These are phyloP conservation scores for Helicorthomorpha holstii DNA, from an alignment of 1,140 invertebrate genomes.

Conservation along the genomic window DNA sequence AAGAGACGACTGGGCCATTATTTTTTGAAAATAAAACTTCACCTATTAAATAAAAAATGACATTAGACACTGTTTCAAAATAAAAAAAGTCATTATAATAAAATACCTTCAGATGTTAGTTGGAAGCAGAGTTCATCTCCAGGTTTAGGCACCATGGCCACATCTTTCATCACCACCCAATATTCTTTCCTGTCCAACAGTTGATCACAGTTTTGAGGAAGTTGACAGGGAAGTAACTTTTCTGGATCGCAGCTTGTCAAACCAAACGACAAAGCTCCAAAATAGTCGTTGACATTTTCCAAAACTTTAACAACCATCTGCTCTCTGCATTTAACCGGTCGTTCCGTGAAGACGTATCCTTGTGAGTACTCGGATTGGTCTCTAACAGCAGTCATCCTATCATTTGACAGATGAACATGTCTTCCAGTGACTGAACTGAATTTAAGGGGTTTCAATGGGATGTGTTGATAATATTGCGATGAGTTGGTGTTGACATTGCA, in stretches of 20 bases:
- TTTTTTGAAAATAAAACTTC: conserved; percentile 82
- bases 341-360: conserved; percentile 79
- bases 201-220: conserved; percentile 85
- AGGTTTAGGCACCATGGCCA: conserved; percentile 57
- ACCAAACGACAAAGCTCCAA: conserved; percentile 75
- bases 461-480: no score
- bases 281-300: conserved; percentile 14
- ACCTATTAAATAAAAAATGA: conserved; percentile 29
- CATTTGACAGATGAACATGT: conserved; percentile 63
- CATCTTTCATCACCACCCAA: conserved; percentile 90
- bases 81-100: neutral
- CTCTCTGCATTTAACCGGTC: conserved; percentile 68
- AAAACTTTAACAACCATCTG: conserved; percentile 50
- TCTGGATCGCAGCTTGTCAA: conserved; percentile 83
- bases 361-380: conserved; percentile 75
- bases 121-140: conserved; percentile 81
- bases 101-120: conserved; percentile 47
- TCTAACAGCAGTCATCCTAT: conserved; percentile 60
- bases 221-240: conserved; percentile 44
- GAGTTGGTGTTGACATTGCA: no score
- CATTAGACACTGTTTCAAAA: conserved; percentile 4
- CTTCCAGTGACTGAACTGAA: no score
- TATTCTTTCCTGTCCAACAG: conserved; percentile 88
- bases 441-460: no score
- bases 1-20: conserved; percentile 51